Evolutionary conservation across 2,113 vertebrate genomes (phyloP), one percentile per base, ranked within the genome.

Genomic region (Strix aluco): DNA sequence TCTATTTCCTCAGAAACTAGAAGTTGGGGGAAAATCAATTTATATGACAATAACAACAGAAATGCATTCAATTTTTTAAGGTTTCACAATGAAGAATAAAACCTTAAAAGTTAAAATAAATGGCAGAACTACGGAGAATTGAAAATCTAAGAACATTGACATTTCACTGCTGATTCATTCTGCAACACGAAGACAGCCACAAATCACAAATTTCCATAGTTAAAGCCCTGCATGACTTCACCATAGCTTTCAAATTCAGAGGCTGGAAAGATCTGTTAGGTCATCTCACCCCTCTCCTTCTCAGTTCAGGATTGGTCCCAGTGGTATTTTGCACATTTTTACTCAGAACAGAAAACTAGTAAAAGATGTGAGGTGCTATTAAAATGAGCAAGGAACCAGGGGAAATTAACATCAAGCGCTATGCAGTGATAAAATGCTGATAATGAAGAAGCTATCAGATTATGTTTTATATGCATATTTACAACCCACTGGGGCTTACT

Each of bases 401-500:
- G 81, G 22, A 72, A 92, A 95, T 78, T 63, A 87, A 61, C 86
- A 46, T 90, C 51, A 66, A 90, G 62, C 47, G 49, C n/a, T 52
- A 62, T 11, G 57, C 14, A 87, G 69, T 40, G 27, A 87, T 59
- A 92, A 86, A 94, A 82, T 14, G 17, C 1, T 3, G 78, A 81
- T 90, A 88, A 96, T 67, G 62, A 92, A 95, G 62, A 87, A 80
- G 65, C 14, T 58, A 88, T 86, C 86, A 77, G 46, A 80, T 85
- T 74, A 73, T 63, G 72, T 42, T 95, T 88, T 90, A 89, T 38
- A 67, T 49, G 83, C 55, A 29, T 77, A 86, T 74, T 93, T 86
- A 93, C 59, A 96, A 90, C 29, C 36, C 69, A 73, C 80, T 52
- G 26, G 63, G 80, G 70, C 13, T 87, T 92, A 86, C 47, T 82